phyloP scores from a whole-genome alignment of 2,888 invertebrate genomes.

The Agrotis puta region DNA sequence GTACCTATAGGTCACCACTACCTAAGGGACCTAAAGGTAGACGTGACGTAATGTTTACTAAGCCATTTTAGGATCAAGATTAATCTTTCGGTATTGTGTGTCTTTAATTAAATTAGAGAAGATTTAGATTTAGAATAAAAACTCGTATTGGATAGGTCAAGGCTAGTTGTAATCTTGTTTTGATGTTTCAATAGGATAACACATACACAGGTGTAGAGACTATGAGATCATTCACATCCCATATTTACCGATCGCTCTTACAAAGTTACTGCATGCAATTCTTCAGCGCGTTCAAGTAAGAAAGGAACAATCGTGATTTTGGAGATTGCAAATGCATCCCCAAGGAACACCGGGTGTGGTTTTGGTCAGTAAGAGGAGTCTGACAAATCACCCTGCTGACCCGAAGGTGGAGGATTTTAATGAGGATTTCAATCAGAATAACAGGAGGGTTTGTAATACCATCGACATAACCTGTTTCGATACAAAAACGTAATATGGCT shows the following conservation, averaged over 20 bases:
- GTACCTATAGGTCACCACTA: no score
- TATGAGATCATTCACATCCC: background rate
- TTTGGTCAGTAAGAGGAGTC: no score
- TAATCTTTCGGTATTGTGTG: background rate
- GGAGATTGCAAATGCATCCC: no score
- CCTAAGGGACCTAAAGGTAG: no score
- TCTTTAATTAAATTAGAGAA: background rate
- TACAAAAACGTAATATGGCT: background rate
- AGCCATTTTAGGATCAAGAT: conserved; percentile 5
- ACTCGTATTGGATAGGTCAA: conserved; percentile 3
- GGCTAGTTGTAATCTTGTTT: conserved; percentile 6
- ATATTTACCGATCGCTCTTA: background rate
- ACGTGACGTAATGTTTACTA: background rate
- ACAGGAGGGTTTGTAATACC: background rate
- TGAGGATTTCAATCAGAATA: no score
- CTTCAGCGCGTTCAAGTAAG: background rate
- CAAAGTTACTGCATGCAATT: conserved; percentile 5
- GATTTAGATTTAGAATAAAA: conserved; percentile 1
- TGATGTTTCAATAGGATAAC: background rate
- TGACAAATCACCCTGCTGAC: no score
- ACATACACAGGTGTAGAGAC: background rate
- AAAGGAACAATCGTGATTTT: background rate
- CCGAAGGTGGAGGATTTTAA: no score
- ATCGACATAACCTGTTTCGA: background rate
- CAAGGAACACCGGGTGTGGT: no score